Evolutionary conservation across 2,797 vertebrate genomes (phyloP).

Genomic region (Carapus acus): DNA sequence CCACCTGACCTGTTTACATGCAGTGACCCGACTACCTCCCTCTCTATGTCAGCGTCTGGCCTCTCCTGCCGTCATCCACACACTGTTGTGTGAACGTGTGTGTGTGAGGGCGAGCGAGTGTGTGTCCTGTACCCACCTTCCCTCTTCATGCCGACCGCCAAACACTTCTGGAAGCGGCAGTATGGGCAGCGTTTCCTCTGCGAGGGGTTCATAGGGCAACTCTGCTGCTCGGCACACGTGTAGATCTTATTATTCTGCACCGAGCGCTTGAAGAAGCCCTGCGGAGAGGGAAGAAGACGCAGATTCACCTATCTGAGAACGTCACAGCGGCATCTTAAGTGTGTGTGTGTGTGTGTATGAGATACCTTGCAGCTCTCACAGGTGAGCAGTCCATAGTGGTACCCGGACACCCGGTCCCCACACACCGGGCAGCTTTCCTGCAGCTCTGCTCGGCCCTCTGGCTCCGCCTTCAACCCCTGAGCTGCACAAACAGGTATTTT

Average conservation of each 20-base stretch:
- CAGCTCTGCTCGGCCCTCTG: conserved; percentile 28
- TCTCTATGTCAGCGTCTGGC: neutral
- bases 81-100: neutral
- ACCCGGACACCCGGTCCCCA: conserved; percentile 79
- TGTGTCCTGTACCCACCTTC: conserved; percentile 62
- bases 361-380: conserved; percentile 81
- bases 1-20: neutral
- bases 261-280: conserved; percentile 80
- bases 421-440: conserved; percentile 74
- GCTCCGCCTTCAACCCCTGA: conserved; percentile 57
- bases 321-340: neutral
- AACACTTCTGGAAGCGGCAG: conserved; percentile 80
- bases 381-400: conserved; percentile 79
- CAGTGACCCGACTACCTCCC: neutral
- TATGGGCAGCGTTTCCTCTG: conserved; percentile 79
- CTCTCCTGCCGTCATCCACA: too few relatives aligned
- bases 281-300: conserved; percentile 11
- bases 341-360: neutral
- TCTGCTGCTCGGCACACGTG: conserved; percentile 72
- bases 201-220: conserved; percentile 72
- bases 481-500: conserved; percentile 44
- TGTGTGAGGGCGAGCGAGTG: neutral
- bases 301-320: neutral
- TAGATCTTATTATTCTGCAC: conserved; percentile 80
- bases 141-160: conserved; percentile 78